A percentile compares a stretch with the other conserved stretches of the same genome.
Evolutionary conservation across 1,140 invertebrate genomes (phyloP).

Genomic region (Helicoverpa zea): DNA sequence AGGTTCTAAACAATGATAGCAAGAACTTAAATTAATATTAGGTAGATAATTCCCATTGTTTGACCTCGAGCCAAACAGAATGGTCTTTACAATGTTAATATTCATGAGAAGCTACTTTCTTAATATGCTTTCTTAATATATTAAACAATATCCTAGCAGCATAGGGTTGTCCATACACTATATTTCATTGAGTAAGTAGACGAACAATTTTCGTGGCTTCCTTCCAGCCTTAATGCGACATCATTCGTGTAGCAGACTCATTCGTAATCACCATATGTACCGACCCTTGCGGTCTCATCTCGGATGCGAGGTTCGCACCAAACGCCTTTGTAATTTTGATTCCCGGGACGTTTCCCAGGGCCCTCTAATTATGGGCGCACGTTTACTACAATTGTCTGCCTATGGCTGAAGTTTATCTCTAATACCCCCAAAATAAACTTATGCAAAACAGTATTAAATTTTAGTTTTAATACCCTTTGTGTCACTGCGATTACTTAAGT

Average conservation of each 20-base stretch:
- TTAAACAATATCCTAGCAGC: not conserved
- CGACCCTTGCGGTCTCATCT: slow-evolving; percentile 67
- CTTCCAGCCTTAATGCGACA: slow-evolving; percentile 14
- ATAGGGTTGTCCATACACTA: not conserved
- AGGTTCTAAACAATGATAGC: too few relatives aligned
- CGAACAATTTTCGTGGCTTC: slow-evolving; percentile 24
- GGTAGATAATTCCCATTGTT: too few relatives aligned
- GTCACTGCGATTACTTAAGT: slow-evolving; percentile 19
- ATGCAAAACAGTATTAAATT: slow-evolving; percentile 37
- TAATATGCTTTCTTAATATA: too few relatives aligned
- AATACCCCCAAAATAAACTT: slow-evolving; percentile 23
- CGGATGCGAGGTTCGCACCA: slow-evolving; percentile 61
- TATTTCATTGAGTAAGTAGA: slow-evolving; percentile 5
- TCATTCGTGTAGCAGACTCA: slow-evolving; percentile 52
- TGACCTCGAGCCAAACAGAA: too few relatives aligned
- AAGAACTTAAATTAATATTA: too few relatives aligned
- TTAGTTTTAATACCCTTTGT: slow-evolving; percentile 28
- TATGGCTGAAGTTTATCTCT: slow-evolving; percentile 55
- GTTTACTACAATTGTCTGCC: slow-evolving; percentile 57
- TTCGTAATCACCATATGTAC: slow-evolving; percentile 70
- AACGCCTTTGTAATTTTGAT: slow-evolving; percentile 70
- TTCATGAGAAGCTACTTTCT: not conserved
- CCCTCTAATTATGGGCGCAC: slow-evolving; percentile 66
- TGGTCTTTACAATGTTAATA: not conserved
- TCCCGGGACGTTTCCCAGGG: slow-evolving; percentile 57